Base-by-base conservation (phyloP, 2,797 vertebrate species). In the Mormyrops boulengeri region DNA sequence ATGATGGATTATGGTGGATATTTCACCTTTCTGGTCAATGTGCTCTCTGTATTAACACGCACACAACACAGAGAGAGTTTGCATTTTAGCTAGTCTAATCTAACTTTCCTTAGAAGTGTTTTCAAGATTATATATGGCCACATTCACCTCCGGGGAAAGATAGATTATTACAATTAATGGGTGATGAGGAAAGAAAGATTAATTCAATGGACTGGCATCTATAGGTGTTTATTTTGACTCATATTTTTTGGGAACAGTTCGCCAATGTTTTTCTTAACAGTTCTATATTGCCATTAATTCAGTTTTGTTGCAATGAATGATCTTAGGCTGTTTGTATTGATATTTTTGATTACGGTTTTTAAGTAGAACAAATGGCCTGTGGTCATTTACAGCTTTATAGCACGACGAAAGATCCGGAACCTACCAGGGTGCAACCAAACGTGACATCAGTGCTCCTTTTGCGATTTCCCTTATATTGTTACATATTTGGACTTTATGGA, bases 161-260 rank as follows among this genome's bases (percentile, higher is more conserved):
- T n/a, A 84, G 80, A 49, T 84, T 84, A 44, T 49, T 84, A 26
- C 80, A 84, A 49, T 84, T 84, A 44, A 84, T 84, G 80, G 80
- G 80, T 44, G 44, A 66, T 11, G 62, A 12, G 41, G 17, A 84
- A 85, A 47, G 80, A 47, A 47, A 85, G 80, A 50, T 85, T 85
- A 47, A 22, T 85, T 26, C 80, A 85, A 26, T 85, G 17, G 22
- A 85, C 50, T 19, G 44, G 80, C 1, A 0, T 44, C 80, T 85
- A 11, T 22, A n/a, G 41, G n/a, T 85, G 80, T 85, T 85, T 85
- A 26, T 50, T 85, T 85, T 50, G 19, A n/a, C 7, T 50, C 41
- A 22, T 49, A 47, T 47, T 50, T 80, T 84, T 85, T 11, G 41
- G 80, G 22, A 22, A 50, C 80, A 44, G 80, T 26, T 34, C 1